Conservation (phyloP, 2,888 invertebrate genomes). For the Helobdella robusta region DNA sequence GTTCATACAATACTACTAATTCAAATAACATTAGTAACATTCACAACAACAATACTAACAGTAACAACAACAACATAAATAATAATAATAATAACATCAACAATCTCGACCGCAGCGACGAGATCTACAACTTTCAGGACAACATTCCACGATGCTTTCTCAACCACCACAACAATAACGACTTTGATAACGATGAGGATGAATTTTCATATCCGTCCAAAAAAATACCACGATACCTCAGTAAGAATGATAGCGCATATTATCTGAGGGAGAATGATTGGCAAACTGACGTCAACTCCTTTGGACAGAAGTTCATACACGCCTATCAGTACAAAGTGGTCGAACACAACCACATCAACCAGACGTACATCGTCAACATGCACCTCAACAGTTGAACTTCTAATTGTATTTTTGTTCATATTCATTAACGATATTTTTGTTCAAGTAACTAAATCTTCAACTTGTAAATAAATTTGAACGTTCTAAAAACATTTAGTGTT, state of each 20-base stretch:
- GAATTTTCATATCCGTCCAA: too few relatives aligned
- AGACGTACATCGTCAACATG: conserved; percentile 25
- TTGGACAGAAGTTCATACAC: background rate
- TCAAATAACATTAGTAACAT: background rate
- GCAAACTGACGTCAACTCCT: background rate
- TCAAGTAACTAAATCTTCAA: too few relatives aligned
- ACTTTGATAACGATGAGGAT: too few relatives aligned
- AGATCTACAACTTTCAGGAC: background rate
- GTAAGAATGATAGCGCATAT: too few relatives aligned
- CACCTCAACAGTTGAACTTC: conserved; percentile 9
- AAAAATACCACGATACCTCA: too few relatives aligned
- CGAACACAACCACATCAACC: conserved; percentile 25
- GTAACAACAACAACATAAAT: too few relatives aligned
- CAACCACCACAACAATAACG: background rate
- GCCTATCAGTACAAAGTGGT: conserved; percentile 14
- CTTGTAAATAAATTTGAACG: too few relatives aligned
- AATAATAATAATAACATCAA: background rate
- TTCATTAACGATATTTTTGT: too few relatives aligned
- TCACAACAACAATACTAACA: too few relatives aligned
- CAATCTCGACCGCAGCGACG: background rate
- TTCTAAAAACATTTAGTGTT: too few relatives aligned
- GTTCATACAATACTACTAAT: background rate
- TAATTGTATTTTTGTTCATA: too few relatives aligned
- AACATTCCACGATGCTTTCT: background rate
- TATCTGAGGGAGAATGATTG: background rate